Base-by-base conservation (phyloP, 2,888 invertebrate species). In the Chymomyza caudatula region DNA sequence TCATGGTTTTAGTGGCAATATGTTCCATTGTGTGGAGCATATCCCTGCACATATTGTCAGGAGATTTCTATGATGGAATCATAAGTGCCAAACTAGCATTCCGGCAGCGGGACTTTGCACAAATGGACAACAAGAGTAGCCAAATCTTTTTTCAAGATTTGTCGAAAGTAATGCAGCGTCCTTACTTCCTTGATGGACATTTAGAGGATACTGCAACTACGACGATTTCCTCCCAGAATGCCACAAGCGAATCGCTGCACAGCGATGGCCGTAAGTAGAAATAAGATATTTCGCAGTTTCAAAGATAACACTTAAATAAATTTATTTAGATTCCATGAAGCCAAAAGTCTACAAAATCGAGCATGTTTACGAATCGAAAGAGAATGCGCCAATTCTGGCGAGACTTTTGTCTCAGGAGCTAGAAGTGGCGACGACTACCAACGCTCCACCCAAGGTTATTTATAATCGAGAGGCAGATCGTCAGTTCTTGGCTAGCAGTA, bases 21-120 rank as follows among this genome's bases (percentile, higher is more conserved):
- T 81, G 78, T 63, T 89, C 90, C 47, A 86, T 90, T 37, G 65
- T 87, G 2, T 89, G 89, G 86, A 85, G 85, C 49, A 63, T 89
- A 47, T 78, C 87, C 0, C 66, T 89, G 64, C 77, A 87, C 62
- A 77, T 88, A 71, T 43, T 88, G 37, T 86, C 89, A 3, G 81
- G 85, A 22, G 89, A 89, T 63, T 82, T 88, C 66, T 71, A 76
- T 19, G 77, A 82, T 67, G 87, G 86, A 60, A 78, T 88, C 52
- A 77, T 88, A 29, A 88, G 89, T 86, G 89, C 79, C 78, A 86
- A 88, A 78, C 64, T 88, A 60, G 73, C 71, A 53, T 88, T 88
- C 69, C 80, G 76, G 25, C 75, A 86, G 11, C 74, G 88, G 13
- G 76, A 85, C 60, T 78, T 83, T 17, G 65, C 61, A 1, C 77